Evolutionary conservation across 2,797 vertebrate species (phyloP).

Genomic region (Luscinia luscinia): DNA sequence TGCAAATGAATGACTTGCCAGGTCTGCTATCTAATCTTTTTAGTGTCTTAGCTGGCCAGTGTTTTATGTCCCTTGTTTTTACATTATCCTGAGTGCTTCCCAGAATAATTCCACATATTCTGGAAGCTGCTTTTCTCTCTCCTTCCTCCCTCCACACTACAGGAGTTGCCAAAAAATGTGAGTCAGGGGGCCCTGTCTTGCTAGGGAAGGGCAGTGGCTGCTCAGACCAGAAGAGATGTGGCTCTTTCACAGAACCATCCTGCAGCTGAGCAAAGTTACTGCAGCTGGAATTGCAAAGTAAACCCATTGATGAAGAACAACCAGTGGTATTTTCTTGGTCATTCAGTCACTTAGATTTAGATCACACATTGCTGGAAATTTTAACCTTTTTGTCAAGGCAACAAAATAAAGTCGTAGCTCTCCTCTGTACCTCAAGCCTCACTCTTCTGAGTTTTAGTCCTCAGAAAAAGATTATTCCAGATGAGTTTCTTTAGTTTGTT

Average conservation of each 20-base stretch:
- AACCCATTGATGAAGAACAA: background rate
- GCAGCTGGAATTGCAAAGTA: background rate
- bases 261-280: background rate
- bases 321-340: background rate
- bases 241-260: background rate
- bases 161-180: background rate
- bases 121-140: background rate
- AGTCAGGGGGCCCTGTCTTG: background rate
- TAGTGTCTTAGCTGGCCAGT: background rate
- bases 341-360: background rate
- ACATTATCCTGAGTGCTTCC: background rate
- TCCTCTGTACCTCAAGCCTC: background rate
- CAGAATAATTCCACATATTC: background rate
- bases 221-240: background rate
- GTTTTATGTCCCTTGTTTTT: background rate
- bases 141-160: background rate
- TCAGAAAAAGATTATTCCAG: background rate
- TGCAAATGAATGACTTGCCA: background rate
- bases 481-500: background rate
- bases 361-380: background rate
- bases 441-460: background rate
- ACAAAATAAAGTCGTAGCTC: background rate
- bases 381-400: background rate
- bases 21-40: background rate
- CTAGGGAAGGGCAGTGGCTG: background rate